Conservation (phyloP, 2,797 vertebrate species). For the Staurois parvus region DNA sequence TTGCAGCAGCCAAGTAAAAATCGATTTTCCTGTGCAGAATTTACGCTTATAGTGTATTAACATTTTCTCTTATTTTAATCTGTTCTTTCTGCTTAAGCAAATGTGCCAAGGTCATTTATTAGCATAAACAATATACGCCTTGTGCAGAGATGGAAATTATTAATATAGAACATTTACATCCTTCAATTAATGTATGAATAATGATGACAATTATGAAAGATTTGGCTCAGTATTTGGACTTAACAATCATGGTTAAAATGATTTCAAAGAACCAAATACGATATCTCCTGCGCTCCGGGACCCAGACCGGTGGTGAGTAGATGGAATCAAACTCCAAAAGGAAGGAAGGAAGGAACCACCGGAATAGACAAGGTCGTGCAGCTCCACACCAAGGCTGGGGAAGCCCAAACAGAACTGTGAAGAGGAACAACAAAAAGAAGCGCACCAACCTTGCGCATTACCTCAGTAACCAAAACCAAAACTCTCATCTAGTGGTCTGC, state of each 20-base stretch:
- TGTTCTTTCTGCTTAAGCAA: background rate
- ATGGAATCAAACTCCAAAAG: too few species aligned
- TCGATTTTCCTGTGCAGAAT: background rate
- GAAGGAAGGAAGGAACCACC: too few species aligned
- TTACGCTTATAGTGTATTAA: background rate
- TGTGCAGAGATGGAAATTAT: background rate
- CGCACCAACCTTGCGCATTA: too few species aligned
- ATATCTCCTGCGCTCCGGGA: too few species aligned
- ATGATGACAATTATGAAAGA: conserved; percentile 10
- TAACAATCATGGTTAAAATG: background rate
- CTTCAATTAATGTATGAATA: conserved; percentile 6
- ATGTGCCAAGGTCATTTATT: conserved; percentile 10
- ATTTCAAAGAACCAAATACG: too few species aligned
- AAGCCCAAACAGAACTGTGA: too few species aligned
- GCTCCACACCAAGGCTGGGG: too few species aligned
- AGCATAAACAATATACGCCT: conserved; percentile 21
- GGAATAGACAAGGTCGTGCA: too few species aligned
- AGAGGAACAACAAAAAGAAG: too few species aligned
- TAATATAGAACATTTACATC: conserved; percentile 27
- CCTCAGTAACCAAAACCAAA: too few species aligned
- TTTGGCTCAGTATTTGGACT: background rate
- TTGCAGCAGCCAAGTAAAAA: background rate
- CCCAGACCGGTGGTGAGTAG: too few species aligned
- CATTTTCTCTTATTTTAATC: background rate
- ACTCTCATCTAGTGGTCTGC: too few species aligned